These are phyloP conservation scores for Horisme vitalbata DNA, from an alignment of 2,888 invertebrate genomes.

Conservation along the genomic window DNA sequence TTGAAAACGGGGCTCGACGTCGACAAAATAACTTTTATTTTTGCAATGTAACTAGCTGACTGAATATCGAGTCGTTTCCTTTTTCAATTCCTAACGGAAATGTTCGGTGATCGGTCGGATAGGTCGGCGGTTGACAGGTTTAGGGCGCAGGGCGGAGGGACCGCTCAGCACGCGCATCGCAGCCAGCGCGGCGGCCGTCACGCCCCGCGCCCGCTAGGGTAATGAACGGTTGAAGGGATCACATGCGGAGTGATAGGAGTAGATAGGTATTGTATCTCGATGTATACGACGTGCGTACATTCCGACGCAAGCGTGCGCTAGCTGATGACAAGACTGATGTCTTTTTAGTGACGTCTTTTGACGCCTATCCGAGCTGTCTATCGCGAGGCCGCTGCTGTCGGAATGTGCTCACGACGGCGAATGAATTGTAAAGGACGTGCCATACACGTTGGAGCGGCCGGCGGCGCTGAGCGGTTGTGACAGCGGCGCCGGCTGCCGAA, in stretches of 20 bases:
- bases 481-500: slow-evolving; percentile 10
- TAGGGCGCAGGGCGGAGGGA: slow-evolving; percentile 20
- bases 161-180: background rate
- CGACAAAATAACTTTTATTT: slow-evolving; percentile 16
- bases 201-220: slow-evolving; percentile 54
- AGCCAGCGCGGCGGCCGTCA: slow-evolving; percentile 8
- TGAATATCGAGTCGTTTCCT: slow-evolving; percentile 24
- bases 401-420: slow-evolving; percentile 23
- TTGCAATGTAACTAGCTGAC: slow-evolving; percentile 17
- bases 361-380: slow-evolving; percentile 14
- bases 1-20: slow-evolving; percentile 24
- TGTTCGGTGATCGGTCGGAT: slow-evolving; percentile 17
- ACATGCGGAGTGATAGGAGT: slow-evolving; percentile 59
- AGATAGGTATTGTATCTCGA: slow-evolving; percentile 46
- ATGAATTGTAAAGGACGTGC: slow-evolving; percentile 52
- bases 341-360: slow-evolving; percentile 28
- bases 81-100: slow-evolving; percentile 6
- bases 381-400: slow-evolving; percentile 1
- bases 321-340: slow-evolving; percentile 26
- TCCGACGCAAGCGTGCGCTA: slow-evolving; percentile 5
- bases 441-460: slow-evolving; percentile 46
- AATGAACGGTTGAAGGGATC: slow-evolving; percentile 74
- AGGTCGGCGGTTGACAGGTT: slow-evolving; percentile 35
- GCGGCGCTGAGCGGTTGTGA: slow-evolving; percentile 4
- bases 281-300: slow-evolving; percentile 30